Conservation (phyloP, 1,140 invertebrate species). For the Streblospio benedicti region DNA sequence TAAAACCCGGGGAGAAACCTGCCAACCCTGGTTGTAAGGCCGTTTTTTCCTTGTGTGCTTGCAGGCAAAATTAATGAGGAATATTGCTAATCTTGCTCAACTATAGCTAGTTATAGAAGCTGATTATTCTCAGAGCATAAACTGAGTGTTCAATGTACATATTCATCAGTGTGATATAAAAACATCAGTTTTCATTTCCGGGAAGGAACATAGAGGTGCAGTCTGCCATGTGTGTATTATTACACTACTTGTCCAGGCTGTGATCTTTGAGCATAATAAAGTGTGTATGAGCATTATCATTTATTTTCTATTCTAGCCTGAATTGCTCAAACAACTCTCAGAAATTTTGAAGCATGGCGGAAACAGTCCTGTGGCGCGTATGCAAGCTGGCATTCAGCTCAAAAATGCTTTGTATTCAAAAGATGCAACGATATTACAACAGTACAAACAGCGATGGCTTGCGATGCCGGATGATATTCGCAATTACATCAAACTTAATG, state of each 20-base stretch:
- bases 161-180: background rate
- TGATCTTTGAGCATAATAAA: background rate
- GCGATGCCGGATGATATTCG: constrained; percentile 76
- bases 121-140: too few relatives aligned
- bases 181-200: background rate
- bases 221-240: background rate
- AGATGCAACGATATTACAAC: constrained; percentile 68
- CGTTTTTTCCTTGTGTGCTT: background rate
- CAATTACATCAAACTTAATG: constrained; percentile 88
- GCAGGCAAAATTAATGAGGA: background rate
- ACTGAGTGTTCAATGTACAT: background rate
- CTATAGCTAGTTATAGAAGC: too few relatives aligned
- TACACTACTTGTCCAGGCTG: background rate
- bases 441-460: constrained; percentile 88
- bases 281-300: background rate
- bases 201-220: background rate
- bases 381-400: constrained; percentile 94
- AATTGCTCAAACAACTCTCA: constrained; percentile 87
- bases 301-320: constrained; percentile 56
- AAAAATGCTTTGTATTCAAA: constrained; percentile 98
- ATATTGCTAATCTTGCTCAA: background rate
- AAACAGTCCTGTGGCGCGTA: constrained; percentile 84
- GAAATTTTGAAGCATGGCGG: constrained; percentile 80
- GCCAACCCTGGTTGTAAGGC: background rate
- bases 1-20: background rate